Evolutionary conservation across 2,113 vertebrate species (phyloP).

Genomic region (Oceanodroma tethys): DNA sequence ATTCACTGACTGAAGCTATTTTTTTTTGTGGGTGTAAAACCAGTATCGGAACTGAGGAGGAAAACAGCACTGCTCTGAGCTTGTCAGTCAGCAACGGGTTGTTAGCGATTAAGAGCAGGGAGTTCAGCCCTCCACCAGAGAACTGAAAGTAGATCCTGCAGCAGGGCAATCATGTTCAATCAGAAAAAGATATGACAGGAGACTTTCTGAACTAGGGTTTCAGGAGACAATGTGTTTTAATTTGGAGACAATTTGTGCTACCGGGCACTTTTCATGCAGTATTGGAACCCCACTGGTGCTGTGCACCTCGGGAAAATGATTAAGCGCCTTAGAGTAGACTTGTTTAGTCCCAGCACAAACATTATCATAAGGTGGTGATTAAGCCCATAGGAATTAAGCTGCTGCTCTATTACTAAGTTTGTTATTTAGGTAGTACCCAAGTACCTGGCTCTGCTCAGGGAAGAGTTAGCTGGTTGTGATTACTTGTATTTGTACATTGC

Average conservation of each 20-base stretch:
- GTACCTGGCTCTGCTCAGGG: not conserved
- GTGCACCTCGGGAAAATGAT: not conserved
- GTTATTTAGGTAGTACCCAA: not conserved
- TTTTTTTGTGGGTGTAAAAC: not conserved
- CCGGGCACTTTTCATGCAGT: not conserved
- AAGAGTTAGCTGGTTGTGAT: not conserved
- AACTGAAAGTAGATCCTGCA: not conserved
- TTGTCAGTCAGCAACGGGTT: not conserved
- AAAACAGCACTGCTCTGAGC: not conserved
- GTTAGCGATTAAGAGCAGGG: not conserved
- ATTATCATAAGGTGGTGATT: not conserved
- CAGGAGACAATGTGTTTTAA: not conserved
- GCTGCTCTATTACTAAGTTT: not conserved
- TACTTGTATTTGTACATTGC: not conserved
- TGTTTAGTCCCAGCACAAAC: not conserved
- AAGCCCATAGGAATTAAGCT: not conserved
- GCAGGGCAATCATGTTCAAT: not conserved
- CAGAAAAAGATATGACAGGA: not conserved
- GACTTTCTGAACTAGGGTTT: not conserved
- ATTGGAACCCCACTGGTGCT: not conserved
- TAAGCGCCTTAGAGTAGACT: not conserved
- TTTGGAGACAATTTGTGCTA: not conserved
- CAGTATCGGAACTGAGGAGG: not conserved
- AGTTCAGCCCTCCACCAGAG: not conserved
- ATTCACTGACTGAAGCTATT: too few species aligned